Evolutionary conservation across 2,113 vertebrate species (phyloP).

Genomic region (Ammodytes marinus): DNA sequence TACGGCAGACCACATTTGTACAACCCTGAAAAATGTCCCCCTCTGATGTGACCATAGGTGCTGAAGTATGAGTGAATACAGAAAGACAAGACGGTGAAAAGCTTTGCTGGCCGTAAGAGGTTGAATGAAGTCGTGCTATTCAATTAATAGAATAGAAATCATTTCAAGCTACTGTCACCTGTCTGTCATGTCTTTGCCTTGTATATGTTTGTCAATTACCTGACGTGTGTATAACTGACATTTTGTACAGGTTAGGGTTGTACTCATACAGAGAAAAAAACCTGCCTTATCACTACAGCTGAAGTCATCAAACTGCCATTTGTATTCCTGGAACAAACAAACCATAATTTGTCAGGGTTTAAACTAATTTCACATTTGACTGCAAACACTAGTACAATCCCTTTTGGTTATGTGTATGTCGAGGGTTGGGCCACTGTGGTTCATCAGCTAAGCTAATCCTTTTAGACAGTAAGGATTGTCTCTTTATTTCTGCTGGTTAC

Average conservation of each 20-base stretch:
- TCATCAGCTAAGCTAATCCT: conserved; percentile 15
- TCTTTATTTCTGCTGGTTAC: conserved; percentile 82
- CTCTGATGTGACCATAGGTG: conserved; percentile 67
- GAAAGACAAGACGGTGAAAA: conserved; percentile 7
- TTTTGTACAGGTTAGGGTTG: conserved; percentile 33
- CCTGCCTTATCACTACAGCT: conserved; percentile 72
- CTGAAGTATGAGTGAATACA: conserved; percentile 18
- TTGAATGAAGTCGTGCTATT: conserved; percentile 11
- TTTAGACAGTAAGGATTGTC: background rate
- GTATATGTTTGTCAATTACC: background rate
- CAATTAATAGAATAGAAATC: conserved; percentile 3
- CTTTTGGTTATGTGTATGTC: background rate
- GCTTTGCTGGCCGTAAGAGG: conserved; percentile 24
- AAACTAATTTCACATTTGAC: conserved; percentile 42
- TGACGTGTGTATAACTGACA: conserved; percentile 25
- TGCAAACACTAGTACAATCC: conserved; percentile 46
- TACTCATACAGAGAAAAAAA: conserved; percentile 34
- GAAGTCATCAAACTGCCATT: conserved; percentile 61
- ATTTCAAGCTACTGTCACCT: conserved; percentile 32
- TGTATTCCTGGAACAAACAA: conserved; percentile 49
- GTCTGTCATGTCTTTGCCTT: conserved; percentile 66
- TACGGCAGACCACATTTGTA: conserved; percentile 40
- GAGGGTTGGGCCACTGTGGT: background rate
- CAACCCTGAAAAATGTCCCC: conserved; percentile 45
- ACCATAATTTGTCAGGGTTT: conserved; percentile 30